These are phyloP conservation scores for Caranx melampygus DNA, from an alignment of 2,113 vertebrate genomes.

Conservation along the genomic window DNA sequence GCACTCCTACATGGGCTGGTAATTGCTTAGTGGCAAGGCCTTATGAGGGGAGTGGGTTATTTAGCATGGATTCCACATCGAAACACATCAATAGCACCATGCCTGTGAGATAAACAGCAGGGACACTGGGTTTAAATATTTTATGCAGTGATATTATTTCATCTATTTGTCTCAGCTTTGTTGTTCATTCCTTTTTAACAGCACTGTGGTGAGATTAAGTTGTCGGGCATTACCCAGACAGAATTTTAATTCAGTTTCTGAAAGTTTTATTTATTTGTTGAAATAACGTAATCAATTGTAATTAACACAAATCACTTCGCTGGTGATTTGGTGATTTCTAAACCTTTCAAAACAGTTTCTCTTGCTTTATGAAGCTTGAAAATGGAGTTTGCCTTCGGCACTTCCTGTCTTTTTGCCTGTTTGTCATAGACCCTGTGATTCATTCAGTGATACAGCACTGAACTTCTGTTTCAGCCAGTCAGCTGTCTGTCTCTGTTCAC, in stretches of 20 bases:
- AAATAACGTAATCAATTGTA: background rate
- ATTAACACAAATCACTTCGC: background rate
- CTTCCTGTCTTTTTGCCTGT: background rate
- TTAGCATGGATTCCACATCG: conserved; percentile 11
- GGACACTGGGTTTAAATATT: conserved; percentile 28
- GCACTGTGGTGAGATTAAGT: background rate
- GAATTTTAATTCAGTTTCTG: background rate
- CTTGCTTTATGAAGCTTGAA: background rate
- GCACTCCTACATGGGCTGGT: background rate
- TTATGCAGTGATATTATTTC: conserved; percentile 12
- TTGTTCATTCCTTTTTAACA: conserved; percentile 2
- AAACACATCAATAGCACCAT: conserved; percentile 8
- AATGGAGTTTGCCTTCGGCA: background rate
- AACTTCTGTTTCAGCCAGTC: background rate
- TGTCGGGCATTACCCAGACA: background rate
- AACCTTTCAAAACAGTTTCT: background rate
- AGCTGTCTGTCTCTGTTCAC: background rate
- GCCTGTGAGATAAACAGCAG: background rate
- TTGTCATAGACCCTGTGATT: background rate
- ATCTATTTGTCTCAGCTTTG: background rate
- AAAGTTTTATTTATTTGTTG: background rate
- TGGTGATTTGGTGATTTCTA: background rate
- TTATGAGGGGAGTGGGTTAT: conserved; percentile 2
- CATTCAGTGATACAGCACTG: background rate
- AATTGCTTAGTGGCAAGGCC: conserved; percentile 9